Conservation (phyloP, 2,113 vertebrate species). For the Verasper variegatus region DNA sequence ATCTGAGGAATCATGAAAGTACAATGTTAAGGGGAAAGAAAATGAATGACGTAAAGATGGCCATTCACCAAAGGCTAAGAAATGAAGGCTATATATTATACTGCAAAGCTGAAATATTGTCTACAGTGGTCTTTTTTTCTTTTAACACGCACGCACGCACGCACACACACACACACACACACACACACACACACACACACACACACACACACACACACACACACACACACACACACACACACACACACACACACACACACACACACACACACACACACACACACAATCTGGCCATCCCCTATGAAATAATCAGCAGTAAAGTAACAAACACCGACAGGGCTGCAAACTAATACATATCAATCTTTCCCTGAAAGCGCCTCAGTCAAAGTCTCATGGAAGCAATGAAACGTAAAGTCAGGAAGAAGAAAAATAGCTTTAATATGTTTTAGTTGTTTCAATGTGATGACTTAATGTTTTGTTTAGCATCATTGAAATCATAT, state of each 20-base stretch:
- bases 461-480: background rate
- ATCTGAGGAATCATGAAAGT: slow-evolving; percentile 10
- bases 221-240: background rate
- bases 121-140: slow-evolving; percentile 2
- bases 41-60: slow-evolving; percentile 36
- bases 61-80: slow-evolving; percentile 31
- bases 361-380: slow-evolving; percentile 10
- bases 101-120: slow-evolving; percentile 47
- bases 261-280: slow-evolving; percentile 14
- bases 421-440: background rate
- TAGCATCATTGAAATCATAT: background rate
- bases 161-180: slow-evolving; percentile 13
- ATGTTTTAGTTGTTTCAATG: background rate
- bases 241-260: slow-evolving; percentile 21
- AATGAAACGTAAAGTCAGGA: background rate
- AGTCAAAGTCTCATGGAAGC: background rate
- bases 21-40: slow-evolving; percentile 10
- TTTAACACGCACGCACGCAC: background rate
- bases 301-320: slow-evolving; percentile 62
- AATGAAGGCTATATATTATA: slow-evolving; percentile 44
- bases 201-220: no score
- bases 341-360: slow-evolving; percentile 37
- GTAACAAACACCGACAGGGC: slow-evolving; percentile 43
- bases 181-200: slow-evolving; percentile 7
- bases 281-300: slow-evolving; percentile 62